A percentile compares a stretch with the other conserved stretches of the same genome.
phyloP scores from a whole-genome alignment of 2,888 invertebrate species.

The Tineola bisselliella region DNA sequence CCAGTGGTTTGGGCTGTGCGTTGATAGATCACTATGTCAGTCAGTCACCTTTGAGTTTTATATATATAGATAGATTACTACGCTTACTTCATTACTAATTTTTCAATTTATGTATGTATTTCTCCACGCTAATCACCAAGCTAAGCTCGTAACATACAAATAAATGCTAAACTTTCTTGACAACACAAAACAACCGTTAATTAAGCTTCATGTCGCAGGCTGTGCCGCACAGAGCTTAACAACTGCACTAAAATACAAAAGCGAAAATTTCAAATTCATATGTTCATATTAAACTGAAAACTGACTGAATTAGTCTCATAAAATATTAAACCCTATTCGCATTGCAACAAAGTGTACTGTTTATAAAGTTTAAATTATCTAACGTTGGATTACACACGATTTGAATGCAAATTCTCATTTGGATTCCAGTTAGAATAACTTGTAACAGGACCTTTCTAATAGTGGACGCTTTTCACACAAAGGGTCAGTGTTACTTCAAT shows the following conservation, averaged over 20 bases:
- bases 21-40: no score
- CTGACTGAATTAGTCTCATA: background rate
- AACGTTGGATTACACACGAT: background rate
- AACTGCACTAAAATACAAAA: background rate
- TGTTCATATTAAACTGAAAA: background rate
- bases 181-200: background rate
- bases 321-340: background rate
- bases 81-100: no score
- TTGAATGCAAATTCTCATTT: conserved; percentile 9
- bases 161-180: no score
- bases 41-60: no score
- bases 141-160: no score
- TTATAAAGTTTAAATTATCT: conserved; percentile 2
- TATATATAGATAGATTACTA: no score
- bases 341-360: background rate
- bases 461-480: background rate
- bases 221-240: background rate
- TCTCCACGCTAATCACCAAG: no score
- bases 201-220: background rate
- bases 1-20: no score
- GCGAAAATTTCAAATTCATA: background rate
- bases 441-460: background rate
- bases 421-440: conserved; percentile 1
- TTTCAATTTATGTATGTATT: no score
- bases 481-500: background rate